Evolutionary conservation across 2,113 vertebrate species (phyloP).

Genomic region (Channa maculata): DNA sequence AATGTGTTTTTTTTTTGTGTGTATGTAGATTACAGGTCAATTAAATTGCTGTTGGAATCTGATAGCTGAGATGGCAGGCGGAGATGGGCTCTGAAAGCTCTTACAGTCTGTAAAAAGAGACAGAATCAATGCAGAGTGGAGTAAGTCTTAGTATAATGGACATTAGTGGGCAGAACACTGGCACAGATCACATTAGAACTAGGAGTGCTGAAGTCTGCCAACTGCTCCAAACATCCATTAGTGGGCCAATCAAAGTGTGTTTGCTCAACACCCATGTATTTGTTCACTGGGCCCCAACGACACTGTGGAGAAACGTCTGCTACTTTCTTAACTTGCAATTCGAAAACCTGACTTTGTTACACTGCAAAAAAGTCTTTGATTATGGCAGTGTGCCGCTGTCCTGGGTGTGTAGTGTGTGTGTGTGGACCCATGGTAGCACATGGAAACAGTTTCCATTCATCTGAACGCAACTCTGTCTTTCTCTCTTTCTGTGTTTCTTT

Average conservation of each 20-base stretch:
- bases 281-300: conserved; percentile 19
- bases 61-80: conserved; percentile 52
- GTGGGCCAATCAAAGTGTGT: conserved; percentile 46
- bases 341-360: not conserved
- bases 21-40: conserved; percentile 42
- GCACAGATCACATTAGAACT: conserved; percentile 56
- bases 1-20: not conserved
- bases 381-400: not conserved
- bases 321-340: conserved; percentile 15
- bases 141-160: conserved; percentile 65
- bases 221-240: conserved; percentile 67
- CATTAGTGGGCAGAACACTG: conserved; percentile 57
- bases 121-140: conserved; percentile 67
- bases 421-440: not conserved
- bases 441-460: conserved; percentile 25
- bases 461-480: not conserved
- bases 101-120: conserved; percentile 66
- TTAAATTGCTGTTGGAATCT: conserved; percentile 57
- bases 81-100: conserved; percentile 64
- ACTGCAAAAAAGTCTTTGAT: too few relatives aligned
- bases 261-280: conserved; percentile 46
- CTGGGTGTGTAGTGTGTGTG: not conserved
- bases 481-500: not conserved
- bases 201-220: conserved; percentile 59
- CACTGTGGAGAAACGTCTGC: conserved; percentile 9